Evolutionary conservation across 2,888 invertebrate species (phyloP), one percentile per base, ranked within the genome.

Genomic region (Drosophila neutralis): DNA sequence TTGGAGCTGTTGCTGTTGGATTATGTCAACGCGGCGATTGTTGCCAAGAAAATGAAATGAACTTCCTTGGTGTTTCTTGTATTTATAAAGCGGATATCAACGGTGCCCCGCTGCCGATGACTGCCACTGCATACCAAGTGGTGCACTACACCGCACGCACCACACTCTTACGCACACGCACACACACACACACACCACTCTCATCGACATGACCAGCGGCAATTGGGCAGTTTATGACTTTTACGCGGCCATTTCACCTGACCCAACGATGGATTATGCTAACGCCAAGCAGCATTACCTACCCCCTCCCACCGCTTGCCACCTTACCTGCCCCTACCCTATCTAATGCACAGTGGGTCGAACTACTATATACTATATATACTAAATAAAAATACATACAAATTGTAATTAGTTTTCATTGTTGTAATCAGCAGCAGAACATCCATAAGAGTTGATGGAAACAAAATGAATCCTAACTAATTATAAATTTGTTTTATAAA

Each of bases 1-100:
- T 56, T 69, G 69, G 45, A 8, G 36, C 33, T 48, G 60, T 10
- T 48, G 13, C 45, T 49, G 13, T 45, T 53, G 51, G 78, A 76
- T 84, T 89, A 87, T 87, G 87, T 89, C 89, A 89, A 86, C 84
- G 84, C 82, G 79, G 76, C 87, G 83, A 80, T 82, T 73, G 90
- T 80, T 85, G 78, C 78, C 82, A 79, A 78, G 80, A 81, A 80
- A 92, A 92, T 92, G 90, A 91, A 91, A 90, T 90, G 83, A 90
- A 91, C 91, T 92, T 92, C 92, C 92, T 90, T 81, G 81, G 82
- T 82, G 70, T 80, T 83, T 91, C 90, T 82, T 92, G 92, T 92
- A 92, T 92, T 92, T 92, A 92, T 92, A 92, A 92, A 92, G 92
- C 92, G 89, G 87, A 90, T 87, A 80, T 88, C 84, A 60, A 52